Conservation (phyloP, 2,888 invertebrate species). For the Thecophora atra region DNA sequence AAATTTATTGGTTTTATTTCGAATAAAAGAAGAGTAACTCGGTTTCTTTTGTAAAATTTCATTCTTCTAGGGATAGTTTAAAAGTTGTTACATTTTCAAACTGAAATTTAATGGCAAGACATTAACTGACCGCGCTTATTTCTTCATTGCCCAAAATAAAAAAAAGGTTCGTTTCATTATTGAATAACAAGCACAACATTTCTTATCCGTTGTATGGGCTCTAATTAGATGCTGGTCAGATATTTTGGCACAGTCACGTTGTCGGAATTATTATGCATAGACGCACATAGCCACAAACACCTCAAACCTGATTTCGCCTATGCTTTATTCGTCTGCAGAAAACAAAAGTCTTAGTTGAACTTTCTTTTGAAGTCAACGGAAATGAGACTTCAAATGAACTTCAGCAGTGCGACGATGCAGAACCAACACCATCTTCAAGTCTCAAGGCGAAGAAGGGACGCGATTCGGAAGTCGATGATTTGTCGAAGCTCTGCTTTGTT, state of each 20-base stretch:
- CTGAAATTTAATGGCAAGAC: no score
- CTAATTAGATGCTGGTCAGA: slow-evolving; percentile 53
- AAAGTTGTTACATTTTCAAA: no score
- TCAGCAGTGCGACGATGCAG: slow-evolving; percentile 15
- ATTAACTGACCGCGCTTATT: not conserved
- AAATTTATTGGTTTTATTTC: no score
- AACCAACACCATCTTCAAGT: not conserved
- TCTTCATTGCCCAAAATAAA: not conserved
- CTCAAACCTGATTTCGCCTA: not conserved
- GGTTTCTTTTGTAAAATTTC: no score
- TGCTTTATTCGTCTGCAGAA: not conserved
- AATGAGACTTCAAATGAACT: not conserved
- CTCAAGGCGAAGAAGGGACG: not conserved
- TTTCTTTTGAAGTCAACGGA: not conserved
- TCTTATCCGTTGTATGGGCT: not conserved
- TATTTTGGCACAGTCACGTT: slow-evolving; percentile 48
- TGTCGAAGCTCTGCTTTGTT: not conserved
- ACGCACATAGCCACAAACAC: no score
- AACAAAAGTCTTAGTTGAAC: slow-evolving; percentile 9
- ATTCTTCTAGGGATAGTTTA: no score
- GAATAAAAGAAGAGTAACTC: no score
- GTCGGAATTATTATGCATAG: slow-evolving; percentile 7
- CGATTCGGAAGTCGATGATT: no score
- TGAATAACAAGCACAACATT: not conserved
- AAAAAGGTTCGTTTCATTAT: not conserved